Percentiles rank a stretch among this genome's conserved stretches.
Evolutionary conservation across 2,888 invertebrate genomes (phyloP).

Genomic region (Oscheius sp.): DNA sequence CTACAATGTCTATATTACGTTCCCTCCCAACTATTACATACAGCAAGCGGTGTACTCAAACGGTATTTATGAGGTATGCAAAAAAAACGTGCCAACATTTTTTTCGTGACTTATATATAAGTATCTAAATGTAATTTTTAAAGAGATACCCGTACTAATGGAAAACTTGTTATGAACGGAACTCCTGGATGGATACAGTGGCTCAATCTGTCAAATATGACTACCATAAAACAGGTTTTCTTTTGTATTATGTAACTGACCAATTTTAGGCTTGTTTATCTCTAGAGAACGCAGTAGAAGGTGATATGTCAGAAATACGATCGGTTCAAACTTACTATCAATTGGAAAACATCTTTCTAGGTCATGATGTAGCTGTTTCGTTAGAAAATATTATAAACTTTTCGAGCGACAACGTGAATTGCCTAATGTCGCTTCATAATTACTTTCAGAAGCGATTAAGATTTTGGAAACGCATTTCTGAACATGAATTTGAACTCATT

Average conservation of each 20-base stretch:
- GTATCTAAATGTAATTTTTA: too few species aligned
- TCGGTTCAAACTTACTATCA: slow-evolving; percentile 37
- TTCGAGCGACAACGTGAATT: slow-evolving; percentile 31
- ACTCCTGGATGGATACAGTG: slow-evolving; percentile 65
- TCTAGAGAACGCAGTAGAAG: slow-evolving; percentile 50
- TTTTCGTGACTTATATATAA: too few species aligned
- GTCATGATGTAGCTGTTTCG: slow-evolving; percentile 29
- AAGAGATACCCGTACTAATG: slow-evolving; percentile 51
- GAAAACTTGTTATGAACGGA: slow-evolving; percentile 54
- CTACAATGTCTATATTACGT: slow-evolving; percentile 57
- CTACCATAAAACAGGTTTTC: slow-evolving; percentile 11
- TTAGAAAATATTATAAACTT: slow-evolving; percentile 46
- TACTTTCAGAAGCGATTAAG: slow-evolving; percentile 43
- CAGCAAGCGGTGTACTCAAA: slow-evolving; percentile 44
- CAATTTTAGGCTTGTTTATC: slow-evolving; percentile 43
- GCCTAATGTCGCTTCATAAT: not conserved
- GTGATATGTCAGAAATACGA: slow-evolving; percentile 44
- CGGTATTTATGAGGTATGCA: slow-evolving; percentile 41
- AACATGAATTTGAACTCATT: slow-evolving; percentile 10
- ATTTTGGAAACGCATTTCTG: slow-evolving; percentile 47
- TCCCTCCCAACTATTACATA: slow-evolving; percentile 41
- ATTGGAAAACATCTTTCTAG: slow-evolving; percentile 33
- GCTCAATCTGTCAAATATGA: slow-evolving; percentile 48
- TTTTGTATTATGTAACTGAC: not conserved
- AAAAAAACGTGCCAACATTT: not conserved